These are phyloP conservation scores for Balearica regulorum DNA, from an alignment of 2,797 vertebrate genomes.

Conservation along the genomic window DNA sequence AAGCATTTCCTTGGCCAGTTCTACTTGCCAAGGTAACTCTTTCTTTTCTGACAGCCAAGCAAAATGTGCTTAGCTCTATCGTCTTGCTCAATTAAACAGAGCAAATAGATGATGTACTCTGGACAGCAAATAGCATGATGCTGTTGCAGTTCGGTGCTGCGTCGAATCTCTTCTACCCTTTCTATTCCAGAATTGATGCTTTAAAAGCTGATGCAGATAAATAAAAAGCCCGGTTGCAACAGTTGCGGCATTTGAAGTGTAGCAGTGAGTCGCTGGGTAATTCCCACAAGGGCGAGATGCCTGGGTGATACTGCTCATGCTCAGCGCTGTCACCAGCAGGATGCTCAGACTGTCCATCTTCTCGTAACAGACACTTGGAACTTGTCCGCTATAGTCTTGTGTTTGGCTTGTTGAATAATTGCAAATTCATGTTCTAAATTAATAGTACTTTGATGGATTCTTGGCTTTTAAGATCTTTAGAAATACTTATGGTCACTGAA, in stretches of 20 bases:
- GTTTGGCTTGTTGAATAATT: not conserved
- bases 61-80: not conserved
- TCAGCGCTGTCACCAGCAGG: not conserved
- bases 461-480: not conserved
- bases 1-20: not conserved
- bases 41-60: not conserved
- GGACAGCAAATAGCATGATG: accelerated
- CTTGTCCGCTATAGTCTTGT: not conserved
- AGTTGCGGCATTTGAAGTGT: not conserved
- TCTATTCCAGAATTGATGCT: not conserved
- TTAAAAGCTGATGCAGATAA: not conserved
- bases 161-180: not conserved
- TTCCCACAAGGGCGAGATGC: not conserved
- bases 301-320: not conserved
- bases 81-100: not conserved
- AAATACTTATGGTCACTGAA: not conserved
- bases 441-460: not conserved
- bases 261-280: not conserved
- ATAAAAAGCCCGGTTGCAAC: not conserved
- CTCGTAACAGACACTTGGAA: not conserved
- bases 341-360: not conserved
- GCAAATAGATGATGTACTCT: not conserved
- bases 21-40: not conserved
- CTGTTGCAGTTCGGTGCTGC: not conserved
- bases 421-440: not conserved